Conservation (phyloP, 2,797 vertebrate species). For the Brotula barbata region DNA sequence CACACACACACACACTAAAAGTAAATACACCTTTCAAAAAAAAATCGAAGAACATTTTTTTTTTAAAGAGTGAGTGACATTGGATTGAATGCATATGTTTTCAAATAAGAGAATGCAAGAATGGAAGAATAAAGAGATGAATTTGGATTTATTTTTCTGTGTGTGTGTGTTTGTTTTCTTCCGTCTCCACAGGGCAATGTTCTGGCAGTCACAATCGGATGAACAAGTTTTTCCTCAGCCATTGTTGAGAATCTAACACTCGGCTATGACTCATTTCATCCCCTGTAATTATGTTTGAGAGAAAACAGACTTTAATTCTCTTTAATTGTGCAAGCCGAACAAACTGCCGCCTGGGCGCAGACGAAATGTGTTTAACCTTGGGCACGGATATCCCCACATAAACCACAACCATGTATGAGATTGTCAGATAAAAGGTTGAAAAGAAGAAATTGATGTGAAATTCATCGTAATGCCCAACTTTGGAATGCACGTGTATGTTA, state of each 20-base stretch:
- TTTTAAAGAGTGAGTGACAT: slow-evolving; percentile 47
- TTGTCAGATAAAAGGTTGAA: slow-evolving; percentile 29
- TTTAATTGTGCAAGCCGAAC: slow-evolving; percentile 69
- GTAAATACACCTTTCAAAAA: not conserved
- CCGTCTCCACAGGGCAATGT: slow-evolving; percentile 68
- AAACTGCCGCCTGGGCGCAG: slow-evolving; percentile 46
- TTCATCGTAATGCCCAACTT: not conserved
- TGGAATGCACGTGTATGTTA: not conserved
- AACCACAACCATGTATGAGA: slow-evolving; percentile 40
- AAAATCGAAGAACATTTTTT: slow-evolving; percentile 29
- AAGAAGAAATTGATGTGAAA: slow-evolving; percentile 12
- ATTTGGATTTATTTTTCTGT: slow-evolving; percentile 60
- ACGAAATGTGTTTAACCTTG: slow-evolving; percentile 60
- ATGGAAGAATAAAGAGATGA: slow-evolving; percentile 59
- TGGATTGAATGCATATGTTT: slow-evolving; percentile 49
- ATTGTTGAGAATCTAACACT: slow-evolving; percentile 63
- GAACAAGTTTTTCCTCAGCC: slow-evolving; percentile 73
- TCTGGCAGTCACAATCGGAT: slow-evolving; percentile 73
- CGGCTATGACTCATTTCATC: slow-evolving; percentile 71
- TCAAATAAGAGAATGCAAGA: slow-evolving; percentile 46
- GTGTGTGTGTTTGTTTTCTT: slow-evolving; percentile 57
- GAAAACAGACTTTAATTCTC: slow-evolving; percentile 70
- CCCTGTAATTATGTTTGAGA: slow-evolving; percentile 70
- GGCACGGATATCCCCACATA: slow-evolving; percentile 47
- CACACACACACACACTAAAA: no score